These are phyloP conservation scores for Stichodactyla helianthus DNA, from an alignment of 64 coral and sea anemone species.

Conservation along the genomic window DNA sequence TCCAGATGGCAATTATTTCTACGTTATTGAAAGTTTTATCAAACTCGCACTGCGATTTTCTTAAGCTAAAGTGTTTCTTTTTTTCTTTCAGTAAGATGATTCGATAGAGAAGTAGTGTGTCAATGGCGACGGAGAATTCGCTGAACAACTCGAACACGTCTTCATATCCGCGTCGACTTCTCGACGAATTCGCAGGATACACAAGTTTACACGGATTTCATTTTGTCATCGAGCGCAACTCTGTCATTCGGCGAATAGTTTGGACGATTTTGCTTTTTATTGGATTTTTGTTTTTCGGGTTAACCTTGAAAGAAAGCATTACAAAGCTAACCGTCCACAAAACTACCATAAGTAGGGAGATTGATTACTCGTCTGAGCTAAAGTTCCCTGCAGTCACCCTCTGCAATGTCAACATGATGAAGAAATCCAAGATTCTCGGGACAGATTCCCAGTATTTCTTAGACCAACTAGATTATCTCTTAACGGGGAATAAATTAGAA, in stretches of 20 bases:
- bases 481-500: not conserved
- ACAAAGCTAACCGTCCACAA: not conserved
- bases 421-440: constrained; percentile 23
- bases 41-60: too few species aligned
- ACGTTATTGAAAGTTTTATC: not conserved
- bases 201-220: constrained; percentile 44
- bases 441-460: constrained; percentile 42
- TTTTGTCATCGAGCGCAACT: constrained; percentile 12
- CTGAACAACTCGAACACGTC: not conserved
- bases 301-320: constrained; percentile 24
- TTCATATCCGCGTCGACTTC: not conserved
- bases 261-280: constrained; percentile 25
- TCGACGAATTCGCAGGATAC: not conserved
- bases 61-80: too few species aligned
- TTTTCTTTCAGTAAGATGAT: too few species aligned
- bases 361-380: not conserved
- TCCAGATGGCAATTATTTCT: not conserved
- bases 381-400: constrained; percentile 36
- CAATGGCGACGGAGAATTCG: not conserved
- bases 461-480: constrained; percentile 17
- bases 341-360: constrained; percentile 25
- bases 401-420: constrained; percentile 60
- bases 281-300: constrained; percentile 14
- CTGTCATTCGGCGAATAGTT: constrained; percentile 29
- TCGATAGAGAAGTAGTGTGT: not conserved